phyloP scores from a whole-genome alignment of 2,113 vertebrate species.

The Brevimyrus niger region DNA sequence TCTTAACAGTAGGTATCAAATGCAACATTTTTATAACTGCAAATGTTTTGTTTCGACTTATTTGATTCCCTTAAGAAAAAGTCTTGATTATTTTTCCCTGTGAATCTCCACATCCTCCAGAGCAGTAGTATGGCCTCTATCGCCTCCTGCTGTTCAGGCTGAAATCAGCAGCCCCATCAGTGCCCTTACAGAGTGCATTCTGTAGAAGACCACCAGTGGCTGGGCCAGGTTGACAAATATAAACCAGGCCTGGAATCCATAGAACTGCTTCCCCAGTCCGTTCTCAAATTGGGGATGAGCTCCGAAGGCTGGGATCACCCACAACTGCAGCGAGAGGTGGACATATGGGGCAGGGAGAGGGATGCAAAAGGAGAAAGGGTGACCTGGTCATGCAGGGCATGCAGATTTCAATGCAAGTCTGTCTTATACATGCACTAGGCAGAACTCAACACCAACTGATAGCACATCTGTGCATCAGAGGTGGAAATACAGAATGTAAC shows the following conservation, averaged over 20 bases:
- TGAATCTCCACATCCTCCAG: neutral
- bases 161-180: slow-evolving; percentile 74
- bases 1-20: neutral
- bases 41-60: too few relatives aligned
- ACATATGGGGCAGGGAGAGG: neutral
- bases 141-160: slow-evolving; percentile 50
- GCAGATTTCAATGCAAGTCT: neutral
- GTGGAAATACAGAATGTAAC: neutral
- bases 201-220: slow-evolving; percentile 81
- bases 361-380: neutral
- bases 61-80: neutral
- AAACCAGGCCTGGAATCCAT: slow-evolving; percentile 79
- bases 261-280: slow-evolving; percentile 74
- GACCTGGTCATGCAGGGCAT: neutral
- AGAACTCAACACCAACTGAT: neutral
- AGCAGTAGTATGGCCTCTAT: neutral
- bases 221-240: slow-evolving; percentile 76
- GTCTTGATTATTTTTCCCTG: neutral
- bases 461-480: neutral
- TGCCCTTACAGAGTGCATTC: slow-evolving; percentile 83
- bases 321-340: slow-evolving; percentile 59
- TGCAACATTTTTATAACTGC: neutral
- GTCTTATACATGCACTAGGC: neutral
- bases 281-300: slow-evolving; percentile 78
- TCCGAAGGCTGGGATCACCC: slow-evolving; percentile 84